These are phyloP conservation scores for Papilio xuthus DNA, from an alignment of 1,140 invertebrate genomes.

Conservation along the genomic window DNA sequence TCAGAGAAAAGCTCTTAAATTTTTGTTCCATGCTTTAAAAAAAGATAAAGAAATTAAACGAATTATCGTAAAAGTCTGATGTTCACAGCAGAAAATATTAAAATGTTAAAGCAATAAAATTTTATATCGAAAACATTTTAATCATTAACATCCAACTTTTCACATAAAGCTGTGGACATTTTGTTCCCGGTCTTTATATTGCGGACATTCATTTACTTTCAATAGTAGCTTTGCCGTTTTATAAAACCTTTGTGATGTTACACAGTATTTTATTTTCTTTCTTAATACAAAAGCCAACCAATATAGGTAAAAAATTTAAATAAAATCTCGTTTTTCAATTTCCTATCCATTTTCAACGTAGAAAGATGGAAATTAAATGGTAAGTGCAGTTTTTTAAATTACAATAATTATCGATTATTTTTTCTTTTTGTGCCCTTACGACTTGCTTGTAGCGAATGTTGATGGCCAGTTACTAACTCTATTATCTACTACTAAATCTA, in stretches of 20 bases:
- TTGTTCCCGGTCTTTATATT: slow-evolving; percentile 1
- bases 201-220: slow-evolving; percentile 20
- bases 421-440: neutral
- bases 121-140: neutral
- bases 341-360: too few relatives aligned
- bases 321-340: neutral
- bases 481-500: too few relatives aligned
- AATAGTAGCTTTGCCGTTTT: neutral
- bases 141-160: slow-evolving; percentile 17
- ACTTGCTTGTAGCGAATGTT: too few relatives aligned
- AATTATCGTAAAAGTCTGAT: too few relatives aligned
- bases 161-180: slow-evolving; percentile 19
- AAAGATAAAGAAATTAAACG: too few relatives aligned
- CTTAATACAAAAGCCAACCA: neutral
- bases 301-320: neutral
- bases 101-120: neutral
- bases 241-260: slow-evolving; percentile 15
- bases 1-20: too few relatives aligned
- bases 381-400: neutral
- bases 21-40: too few relatives aligned
- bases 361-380: neutral
- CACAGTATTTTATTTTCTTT: neutral
- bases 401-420: neutral
- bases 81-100: too few relatives aligned
- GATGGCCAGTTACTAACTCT: too few relatives aligned